Percentiles rank a stretch among this genome's conserved stretches.
Conservation (phyloP, 1,140 invertebrate genomes). For the Drosophila bocqueti region DNA sequence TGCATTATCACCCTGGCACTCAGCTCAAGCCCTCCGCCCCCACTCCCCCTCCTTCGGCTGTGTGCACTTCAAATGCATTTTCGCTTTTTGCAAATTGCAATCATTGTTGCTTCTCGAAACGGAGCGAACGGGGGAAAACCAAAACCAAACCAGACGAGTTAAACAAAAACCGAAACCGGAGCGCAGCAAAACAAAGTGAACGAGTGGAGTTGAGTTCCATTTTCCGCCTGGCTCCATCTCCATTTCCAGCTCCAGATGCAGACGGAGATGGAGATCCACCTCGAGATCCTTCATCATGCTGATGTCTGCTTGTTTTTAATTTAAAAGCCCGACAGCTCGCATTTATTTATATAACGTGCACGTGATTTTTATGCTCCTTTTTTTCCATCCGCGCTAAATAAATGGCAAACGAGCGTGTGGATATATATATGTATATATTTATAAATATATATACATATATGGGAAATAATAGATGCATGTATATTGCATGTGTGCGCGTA, state of each 20-base stretch:
- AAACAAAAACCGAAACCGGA: constrained; percentile 39
- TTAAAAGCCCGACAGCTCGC: constrained; percentile 74
- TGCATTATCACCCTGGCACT: constrained; percentile 55
- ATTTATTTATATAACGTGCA: constrained; percentile 73
- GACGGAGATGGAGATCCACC: constrained; percentile 9
- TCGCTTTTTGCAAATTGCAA: constrained; percentile 75
- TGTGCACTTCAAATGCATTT: constrained; percentile 70
- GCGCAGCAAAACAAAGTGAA: constrained; percentile 44
- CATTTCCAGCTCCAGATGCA: constrained; percentile 14
- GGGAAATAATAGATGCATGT: constrained; percentile 50
- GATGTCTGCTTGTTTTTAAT: constrained; percentile 71
- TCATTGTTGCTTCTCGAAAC: constrained; percentile 64
- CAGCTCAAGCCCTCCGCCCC: neutral
- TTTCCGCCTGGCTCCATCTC: constrained; percentile 12
- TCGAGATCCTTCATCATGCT: constrained; percentile 47
- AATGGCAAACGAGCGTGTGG: constrained; percentile 26
- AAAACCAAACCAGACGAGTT: constrained; percentile 31
- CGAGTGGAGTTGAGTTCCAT: constrained; percentile 36
- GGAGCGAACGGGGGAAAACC: constrained; percentile 23
- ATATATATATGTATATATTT: constrained; percentile 24
- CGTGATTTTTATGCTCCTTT: constrained; percentile 71
- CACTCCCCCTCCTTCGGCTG: neutral
- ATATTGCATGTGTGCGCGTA: constrained; percentile 51
- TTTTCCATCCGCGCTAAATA: constrained; percentile 13
- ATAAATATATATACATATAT: constrained; percentile 20